Evolutionary conservation across 2,888 invertebrate genomes (phyloP), one percentile per base, ranked within the genome.

Genomic region (Cabera pusaria): DNA sequence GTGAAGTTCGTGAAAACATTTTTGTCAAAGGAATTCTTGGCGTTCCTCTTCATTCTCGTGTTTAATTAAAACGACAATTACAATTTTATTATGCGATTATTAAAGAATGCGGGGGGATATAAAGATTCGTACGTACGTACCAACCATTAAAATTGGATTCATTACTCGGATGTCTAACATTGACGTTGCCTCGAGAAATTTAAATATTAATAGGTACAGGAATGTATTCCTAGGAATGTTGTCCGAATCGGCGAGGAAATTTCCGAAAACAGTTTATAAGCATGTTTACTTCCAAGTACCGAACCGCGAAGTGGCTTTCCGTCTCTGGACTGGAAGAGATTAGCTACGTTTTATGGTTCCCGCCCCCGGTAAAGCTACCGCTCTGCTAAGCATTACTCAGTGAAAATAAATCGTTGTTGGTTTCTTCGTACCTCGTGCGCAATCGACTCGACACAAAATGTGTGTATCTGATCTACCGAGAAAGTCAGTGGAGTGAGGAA

Each of bases 401-500:
- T 37, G 43, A 48, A 41, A 49, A 42, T 48, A 49, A 47, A 45
- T 39, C 31, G 26, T 42, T 42, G 21, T 37, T 21, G 32, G 44
- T 39, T 34, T 27, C 21, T 32, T 25, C 34, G 34, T 40, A 25
- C 23, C 43, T 43, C 28, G 29, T 40, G 47, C 32, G 31, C 36
- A 41, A 32, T 37, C 38, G 44, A 31, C 22, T 35, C 27, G 18
- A 38, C 25, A 34, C 33, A 34, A 38, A 35, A 26, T 35, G 25
- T 41, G 25, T 41, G 37, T 42, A 40, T 40, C 34, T 49, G 35
- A 48, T 56, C 38, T 52, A 48, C 36, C 56, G 52, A 51, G 47
- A 58, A 53, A 53, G 31, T 51, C 51, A 39, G 28, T 41, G 41
- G 43, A 28, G 45, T 52, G 61, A 46, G 49, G 39, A 50, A 44